A percentile compares a stretch with the other conserved stretches of the same genome.
Evolutionary conservation across 92 coral and sea anemone species (phyloP).

Genomic region (Epizoanthus scotinus): DNA sequence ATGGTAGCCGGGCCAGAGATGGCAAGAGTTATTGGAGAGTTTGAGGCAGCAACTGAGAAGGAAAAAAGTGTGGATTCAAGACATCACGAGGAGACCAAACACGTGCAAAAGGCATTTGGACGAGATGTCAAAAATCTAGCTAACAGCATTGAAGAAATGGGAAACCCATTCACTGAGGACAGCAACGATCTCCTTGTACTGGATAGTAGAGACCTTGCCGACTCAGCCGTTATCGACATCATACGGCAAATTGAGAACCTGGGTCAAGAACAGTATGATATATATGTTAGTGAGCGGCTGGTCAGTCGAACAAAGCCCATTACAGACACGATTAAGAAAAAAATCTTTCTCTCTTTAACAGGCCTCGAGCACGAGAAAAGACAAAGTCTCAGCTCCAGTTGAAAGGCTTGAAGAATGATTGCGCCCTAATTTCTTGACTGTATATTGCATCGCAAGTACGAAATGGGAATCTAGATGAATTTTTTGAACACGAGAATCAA

Average conservation of each 20-base stretch:
- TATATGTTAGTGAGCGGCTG: too few relatives aligned
- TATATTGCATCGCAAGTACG: neutral
- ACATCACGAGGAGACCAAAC: neutral
- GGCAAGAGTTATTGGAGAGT: constrained; percentile 35
- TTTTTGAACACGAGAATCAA: neutral
- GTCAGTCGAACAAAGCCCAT: neutral
- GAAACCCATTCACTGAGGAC: constrained; percentile 62
- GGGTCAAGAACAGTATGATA: neutral
- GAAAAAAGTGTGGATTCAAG: neutral
- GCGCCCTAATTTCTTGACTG: neutral
- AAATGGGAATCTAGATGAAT: neutral
- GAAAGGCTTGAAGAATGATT: neutral
- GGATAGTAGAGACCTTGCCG: constrained; percentile 19
- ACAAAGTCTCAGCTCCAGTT: neutral
- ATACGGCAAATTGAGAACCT: neutral
- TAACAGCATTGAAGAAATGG: constrained; percentile 53
- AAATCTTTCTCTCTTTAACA: neutral
- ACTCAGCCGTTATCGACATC: constrained; percentile 1
- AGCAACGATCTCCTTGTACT: constrained; percentile 34
- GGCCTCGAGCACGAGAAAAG: neutral
- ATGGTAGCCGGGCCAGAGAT: constrained; percentile 57
- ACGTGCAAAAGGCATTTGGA: constrained; percentile 41
- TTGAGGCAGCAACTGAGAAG: constrained; percentile 21
- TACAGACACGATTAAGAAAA: neutral
- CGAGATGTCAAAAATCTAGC: constrained; percentile 37